Evolutionary conservation across 2,888 invertebrate genomes (phyloP).

Genomic region (Nineta flava): DNA sequence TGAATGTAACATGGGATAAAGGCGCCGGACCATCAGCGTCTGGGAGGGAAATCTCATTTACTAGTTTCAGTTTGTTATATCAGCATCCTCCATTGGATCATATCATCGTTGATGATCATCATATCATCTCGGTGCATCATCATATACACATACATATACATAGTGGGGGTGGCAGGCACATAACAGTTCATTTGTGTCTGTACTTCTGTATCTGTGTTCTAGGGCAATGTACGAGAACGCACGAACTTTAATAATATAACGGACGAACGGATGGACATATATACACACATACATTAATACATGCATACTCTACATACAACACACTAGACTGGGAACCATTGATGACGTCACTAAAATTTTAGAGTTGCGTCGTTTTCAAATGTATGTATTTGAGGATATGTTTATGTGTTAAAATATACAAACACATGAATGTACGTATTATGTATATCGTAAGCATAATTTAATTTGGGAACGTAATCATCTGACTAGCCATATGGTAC

Average conservation of each 20-base stretch:
- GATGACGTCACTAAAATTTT: not conserved
- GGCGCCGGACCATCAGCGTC: not conserved
- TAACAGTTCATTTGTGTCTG: not conserved
- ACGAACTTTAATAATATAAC: not conserved
- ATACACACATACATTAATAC: not conserved
- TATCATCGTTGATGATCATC: not conserved
- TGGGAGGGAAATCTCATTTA: not conserved
- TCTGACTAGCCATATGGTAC: too few species aligned
- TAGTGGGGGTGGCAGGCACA: not conserved
- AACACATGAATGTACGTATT: too few species aligned
- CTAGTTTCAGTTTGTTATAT: not conserved
- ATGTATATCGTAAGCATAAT: too few species aligned
- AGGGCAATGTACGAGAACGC: not conserved
- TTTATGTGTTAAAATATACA: too few species aligned
- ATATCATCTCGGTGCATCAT: conserved; percentile 1
- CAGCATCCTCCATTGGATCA: not conserved
- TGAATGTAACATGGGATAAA: not conserved
- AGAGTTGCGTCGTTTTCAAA: not conserved
- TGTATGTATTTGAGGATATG: not conserved
- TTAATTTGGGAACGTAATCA: too few species aligned
- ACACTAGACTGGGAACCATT: not conserved
- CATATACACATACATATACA: not conserved
- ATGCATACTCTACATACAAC: not conserved
- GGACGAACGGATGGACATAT: not conserved
- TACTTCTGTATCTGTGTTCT: not conserved